These are phyloP conservation scores for Leptinotarsa peninsularis DNA, from an alignment of 2,888 invertebrate species.

Conservation along the genomic window DNA sequence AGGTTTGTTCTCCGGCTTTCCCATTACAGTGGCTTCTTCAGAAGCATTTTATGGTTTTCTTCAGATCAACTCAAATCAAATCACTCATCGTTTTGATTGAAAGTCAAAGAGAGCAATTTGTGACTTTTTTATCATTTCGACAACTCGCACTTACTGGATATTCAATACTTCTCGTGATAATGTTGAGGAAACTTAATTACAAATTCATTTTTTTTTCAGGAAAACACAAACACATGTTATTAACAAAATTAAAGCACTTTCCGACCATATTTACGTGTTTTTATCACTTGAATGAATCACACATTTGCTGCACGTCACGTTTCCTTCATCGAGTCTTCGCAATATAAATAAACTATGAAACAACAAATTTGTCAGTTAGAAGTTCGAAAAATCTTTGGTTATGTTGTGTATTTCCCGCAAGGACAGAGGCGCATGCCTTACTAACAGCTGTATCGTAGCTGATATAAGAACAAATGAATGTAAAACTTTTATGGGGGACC, in stretches of 20 bases:
- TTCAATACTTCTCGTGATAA: too few relatives aligned
- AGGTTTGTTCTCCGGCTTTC: conserved; percentile 55
- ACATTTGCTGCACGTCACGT: neutral
- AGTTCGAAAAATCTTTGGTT: conserved; percentile 17
- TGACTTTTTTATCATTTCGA: too few relatives aligned
- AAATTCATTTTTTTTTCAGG: too few relatives aligned
- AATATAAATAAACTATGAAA: conserved; percentile 7
- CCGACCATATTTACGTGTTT: neutral
- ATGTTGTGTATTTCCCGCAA: conserved; percentile 8
- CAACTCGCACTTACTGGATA: too few relatives aligned
- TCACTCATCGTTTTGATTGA: too few relatives aligned
- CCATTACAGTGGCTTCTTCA: conserved; percentile 55
- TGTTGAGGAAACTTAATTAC: too few relatives aligned
- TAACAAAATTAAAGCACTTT: neutral
- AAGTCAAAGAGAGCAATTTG: too few relatives aligned
- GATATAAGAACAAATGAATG: conserved; percentile 30
- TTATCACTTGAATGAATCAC: neutral
- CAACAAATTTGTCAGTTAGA: conserved; percentile 6
- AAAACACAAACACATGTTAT: neutral
- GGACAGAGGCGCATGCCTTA: conserved; percentile 21
- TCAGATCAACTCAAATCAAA: neutral
- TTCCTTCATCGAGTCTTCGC: neutral
- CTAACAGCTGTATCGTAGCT: conserved; percentile 28
- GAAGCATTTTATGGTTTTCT: neutral
- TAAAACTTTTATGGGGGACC: conserved; percentile 8